Evolutionary conservation across 2,888 invertebrate species (phyloP).

Genomic region (Drosophila anomelani): DNA sequence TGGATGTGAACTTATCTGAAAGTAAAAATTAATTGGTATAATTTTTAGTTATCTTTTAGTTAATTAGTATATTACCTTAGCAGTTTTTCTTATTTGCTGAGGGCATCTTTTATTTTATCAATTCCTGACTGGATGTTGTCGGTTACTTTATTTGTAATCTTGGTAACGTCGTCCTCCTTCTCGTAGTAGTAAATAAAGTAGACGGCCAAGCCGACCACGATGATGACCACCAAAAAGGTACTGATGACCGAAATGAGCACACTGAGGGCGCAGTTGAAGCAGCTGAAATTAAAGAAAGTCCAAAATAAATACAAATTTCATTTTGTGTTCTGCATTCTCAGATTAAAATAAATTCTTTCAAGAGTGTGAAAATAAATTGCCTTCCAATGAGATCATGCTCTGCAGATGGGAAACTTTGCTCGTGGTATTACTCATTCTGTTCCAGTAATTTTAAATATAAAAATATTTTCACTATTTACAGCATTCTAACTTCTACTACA

Average conservation of each 20-base stretch:
- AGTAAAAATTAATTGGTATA: neutral
- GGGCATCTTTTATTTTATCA: conserved; percentile 52
- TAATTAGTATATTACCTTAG: conserved; percentile 1
- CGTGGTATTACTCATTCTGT: neutral
- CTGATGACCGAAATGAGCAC: conserved; percentile 79
- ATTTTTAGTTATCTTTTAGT: neutral
- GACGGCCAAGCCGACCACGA: conserved; percentile 73
- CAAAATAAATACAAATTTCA: neutral
- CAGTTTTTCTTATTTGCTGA: conserved; percentile 34
- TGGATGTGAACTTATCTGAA: conserved; percentile 16
- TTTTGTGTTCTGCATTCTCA: no score
- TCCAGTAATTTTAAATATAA: neutral
- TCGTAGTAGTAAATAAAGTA: conserved; percentile 76
- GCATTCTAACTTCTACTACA: neutral
- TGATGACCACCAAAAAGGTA: conserved; percentile 72
- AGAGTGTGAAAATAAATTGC: neutral
- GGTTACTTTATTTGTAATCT: conserved; percentile 57
- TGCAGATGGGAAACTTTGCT: neutral
- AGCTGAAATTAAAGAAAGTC: conserved; percentile 61
- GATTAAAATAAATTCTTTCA: neutral
- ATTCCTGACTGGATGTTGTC: conserved; percentile 48
- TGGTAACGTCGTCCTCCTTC: conserved; percentile 67
- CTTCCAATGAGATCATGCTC: neutral
- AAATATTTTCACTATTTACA: neutral
- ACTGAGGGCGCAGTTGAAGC: conserved; percentile 79